Base-by-base conservation (phyloP, 2,797 vertebrate genomes). In the Channallabes apus region DNA sequence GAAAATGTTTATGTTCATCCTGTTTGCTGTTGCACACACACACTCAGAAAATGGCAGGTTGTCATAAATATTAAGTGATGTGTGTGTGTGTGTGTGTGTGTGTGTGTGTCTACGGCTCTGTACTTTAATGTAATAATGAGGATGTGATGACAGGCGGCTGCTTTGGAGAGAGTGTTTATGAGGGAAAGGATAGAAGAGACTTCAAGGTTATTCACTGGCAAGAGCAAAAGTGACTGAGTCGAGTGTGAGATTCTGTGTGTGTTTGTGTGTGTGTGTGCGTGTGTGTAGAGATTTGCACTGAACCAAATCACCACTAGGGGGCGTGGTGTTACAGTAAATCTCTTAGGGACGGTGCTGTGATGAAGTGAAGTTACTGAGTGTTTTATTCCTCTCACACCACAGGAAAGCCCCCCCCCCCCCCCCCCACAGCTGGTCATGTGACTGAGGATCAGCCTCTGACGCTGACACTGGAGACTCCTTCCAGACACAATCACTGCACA, bases 41-140 rank as follows among this genome's bases (percentile, higher is more conserved):
- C 76, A 35, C 35, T 67, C 62, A 56, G 82, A 27, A 76, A 51
- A 76, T 67, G 73, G 72, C 89, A 90, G 89, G 82, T 88, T 88
- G 86, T 85, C 82, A 90, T 88, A 87, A 88, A 90, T 90, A 88
- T 90, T 87, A 85, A 86, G 41, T 24, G 6, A 17, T n/a, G n/a
- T n/a, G n/a, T n/a, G n/a, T n/a, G n/a, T n/a, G n/a, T n/a, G n/a
- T 46, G 58, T 32, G 32, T 29, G 32, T 38, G 76, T 84, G 56
- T 73, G 62, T 81, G 20, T 84, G 77, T 75, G 24, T 75, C 18
- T 59, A 61, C 20, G 24, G 59, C 59, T 61, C 59, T 61, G 46
- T 8, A 27, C 15, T n/a, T 59, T 61, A 61, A 78, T 78, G 56
- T 12, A 78, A 78, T 61, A 61, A 78, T 58, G 76, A 78, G 56